Evolutionary conservation across 2,888 invertebrate species (phyloP), one percentile per base, ranked within the genome.

Genomic region (Anodontia alba): DNA sequence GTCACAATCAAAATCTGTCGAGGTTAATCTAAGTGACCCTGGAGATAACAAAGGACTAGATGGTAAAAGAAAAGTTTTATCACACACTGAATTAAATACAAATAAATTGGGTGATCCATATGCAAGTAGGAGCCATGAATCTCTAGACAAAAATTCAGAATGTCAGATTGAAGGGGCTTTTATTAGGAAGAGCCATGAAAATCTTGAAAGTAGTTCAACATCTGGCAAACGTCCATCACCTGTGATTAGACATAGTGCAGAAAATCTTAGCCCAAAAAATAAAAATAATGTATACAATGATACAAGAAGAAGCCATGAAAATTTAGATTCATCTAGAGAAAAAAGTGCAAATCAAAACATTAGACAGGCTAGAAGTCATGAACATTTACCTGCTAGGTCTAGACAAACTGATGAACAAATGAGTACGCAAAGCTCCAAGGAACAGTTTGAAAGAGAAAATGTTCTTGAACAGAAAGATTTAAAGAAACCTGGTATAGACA

Each of bases 1-100:
- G 31, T 46, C 74, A 36, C 26, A 71, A 57, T 79, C 79, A 26
- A 79, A 43, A 46, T 79, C 79, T 57, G 70, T 79, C 12, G 79
- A 79, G 66, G 51, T 70, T 29, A 79, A 71, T 75, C 49, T 79
- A 38, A 70, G 69, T 70, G 42, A 31, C 7, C 62, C 66, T 31
- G 20, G 29, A 42, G n/a, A 8, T 51, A 54, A 42, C 33, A 26
- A 23, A n/a, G 67, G 69, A 23, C 38, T 73, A 46, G 57, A 43
- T 57, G 33, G 46, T 33, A 42, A 70, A 31, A 70, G 75, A 43
- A 54, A 71, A 31, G 79, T 68, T 69, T 38, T 73, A 17, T 80
- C 76, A 29, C 51, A 68, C 57, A 70, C 54, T 69, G 76, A 80
- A 23, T 51, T 76, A 26, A 69, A 31, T 20, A 0, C 42, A 12